These are phyloP conservation scores for Mastomys natalensis DNA, from an alignment of 2,113 vertebrate species.

Conservation along the genomic window DNA sequence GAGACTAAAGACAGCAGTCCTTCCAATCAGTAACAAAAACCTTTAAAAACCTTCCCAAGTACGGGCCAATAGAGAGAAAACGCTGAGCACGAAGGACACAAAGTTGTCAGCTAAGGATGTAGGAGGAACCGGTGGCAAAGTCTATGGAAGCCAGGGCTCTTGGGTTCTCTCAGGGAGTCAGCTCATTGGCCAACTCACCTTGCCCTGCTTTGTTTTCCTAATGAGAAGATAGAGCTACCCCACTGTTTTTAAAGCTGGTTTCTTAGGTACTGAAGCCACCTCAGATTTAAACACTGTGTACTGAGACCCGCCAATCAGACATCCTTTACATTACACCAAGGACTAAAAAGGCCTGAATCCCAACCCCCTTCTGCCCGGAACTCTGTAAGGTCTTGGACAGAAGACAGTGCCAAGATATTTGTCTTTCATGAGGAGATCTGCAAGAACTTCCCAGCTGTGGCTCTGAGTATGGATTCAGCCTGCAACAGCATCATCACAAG, in stretches of 20 bases:
- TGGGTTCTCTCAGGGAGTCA: neutral
- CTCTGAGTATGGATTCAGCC: neutral
- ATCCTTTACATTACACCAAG: neutral
- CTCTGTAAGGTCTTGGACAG: neutral
- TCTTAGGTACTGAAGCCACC: neutral
- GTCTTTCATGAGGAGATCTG: neutral
- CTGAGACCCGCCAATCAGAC: neutral
- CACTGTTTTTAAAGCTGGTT: neutral
- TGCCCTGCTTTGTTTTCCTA: neutral
- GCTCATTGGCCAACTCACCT: neutral
- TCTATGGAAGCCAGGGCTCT: rapidly evolving
- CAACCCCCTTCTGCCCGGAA: rapidly evolving
- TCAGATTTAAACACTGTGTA: neutral
- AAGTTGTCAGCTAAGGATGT: neutral
- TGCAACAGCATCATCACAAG: neutral
- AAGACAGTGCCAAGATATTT: neutral
- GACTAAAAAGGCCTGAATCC: neutral
- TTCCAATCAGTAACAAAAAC: constrained; percentile 2
- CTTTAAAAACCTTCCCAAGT: neutral
- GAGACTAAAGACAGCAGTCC: neutral
- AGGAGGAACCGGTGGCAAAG: neutral
- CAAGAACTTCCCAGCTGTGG: neutral
- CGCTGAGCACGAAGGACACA: neutral
- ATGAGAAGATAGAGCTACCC: neutral
- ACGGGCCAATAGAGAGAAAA: neutral